Percentiles rank a stretch among this genome's conserved stretches.
phyloP scores from a whole-genome alignment of 2,797 vertebrate genomes.

The Limnodromus scolopaceus region DNA sequence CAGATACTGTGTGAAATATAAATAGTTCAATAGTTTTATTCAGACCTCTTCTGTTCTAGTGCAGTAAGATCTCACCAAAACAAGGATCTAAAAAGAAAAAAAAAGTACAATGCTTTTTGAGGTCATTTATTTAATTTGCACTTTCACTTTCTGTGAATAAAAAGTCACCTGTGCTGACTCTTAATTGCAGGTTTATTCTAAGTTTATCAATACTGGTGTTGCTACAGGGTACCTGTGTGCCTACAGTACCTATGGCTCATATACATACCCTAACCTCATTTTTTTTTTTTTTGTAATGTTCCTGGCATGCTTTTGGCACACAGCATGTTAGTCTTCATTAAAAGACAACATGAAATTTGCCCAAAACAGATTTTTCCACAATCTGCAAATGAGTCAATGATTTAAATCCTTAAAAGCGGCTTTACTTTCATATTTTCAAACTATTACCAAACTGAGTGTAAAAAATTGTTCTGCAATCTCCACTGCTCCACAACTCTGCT shows the following conservation, averaged over 20 bases:
- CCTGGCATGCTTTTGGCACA: neutral
- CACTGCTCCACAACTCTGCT: neutral
- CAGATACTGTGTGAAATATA: neutral
- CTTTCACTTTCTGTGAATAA: neutral
- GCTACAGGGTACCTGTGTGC: neutral
- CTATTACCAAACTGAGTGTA: neutral
- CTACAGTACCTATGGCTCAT: accelerated
- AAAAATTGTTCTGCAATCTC: neutral
- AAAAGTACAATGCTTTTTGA: neutral
- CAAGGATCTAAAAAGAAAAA: neutral
- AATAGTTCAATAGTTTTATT: neutral
- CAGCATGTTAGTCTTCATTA: accelerated
- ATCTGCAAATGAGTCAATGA: neutral
- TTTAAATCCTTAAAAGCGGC: neutral
- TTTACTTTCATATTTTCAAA: neutral
- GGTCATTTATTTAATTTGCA: neutral
- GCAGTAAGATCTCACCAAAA: neutral
- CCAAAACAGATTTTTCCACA: neutral
- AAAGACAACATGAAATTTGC: neutral
- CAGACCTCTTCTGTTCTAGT: neutral
- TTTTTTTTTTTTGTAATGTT: neutral
- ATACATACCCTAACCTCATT: accelerated
- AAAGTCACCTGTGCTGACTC: neutral
- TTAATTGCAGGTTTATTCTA: neutral
- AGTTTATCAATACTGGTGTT: neutral